Evolutionary conservation across 2,113 vertebrate species (phyloP).

Genomic region (Epinephelus lanceolatus): DNA sequence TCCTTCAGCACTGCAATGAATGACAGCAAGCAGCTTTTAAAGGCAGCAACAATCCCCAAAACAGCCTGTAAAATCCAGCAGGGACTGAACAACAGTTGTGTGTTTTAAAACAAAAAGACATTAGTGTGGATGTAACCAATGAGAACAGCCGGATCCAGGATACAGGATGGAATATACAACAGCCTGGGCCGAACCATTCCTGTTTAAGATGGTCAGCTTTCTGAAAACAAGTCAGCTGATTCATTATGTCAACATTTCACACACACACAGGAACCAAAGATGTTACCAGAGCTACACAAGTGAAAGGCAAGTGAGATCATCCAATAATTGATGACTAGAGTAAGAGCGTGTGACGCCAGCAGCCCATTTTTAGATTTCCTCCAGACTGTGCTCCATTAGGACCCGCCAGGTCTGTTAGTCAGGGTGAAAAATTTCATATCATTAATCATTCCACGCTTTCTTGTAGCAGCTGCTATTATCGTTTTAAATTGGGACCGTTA

Average conservation of each 20-base stretch:
- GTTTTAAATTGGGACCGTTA: background rate
- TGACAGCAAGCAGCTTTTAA: too few relatives aligned
- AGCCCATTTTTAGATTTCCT: slow-evolving; percentile 12
- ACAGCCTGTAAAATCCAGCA: too few relatives aligned
- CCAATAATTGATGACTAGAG: slow-evolving; percentile 14
- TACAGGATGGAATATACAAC: background rate
- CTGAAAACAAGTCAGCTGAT: slow-evolving; percentile 3
- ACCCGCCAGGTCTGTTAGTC: slow-evolving; percentile 16
- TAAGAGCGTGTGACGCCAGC: background rate
- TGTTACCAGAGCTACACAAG: background rate
- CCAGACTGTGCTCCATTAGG: slow-evolving; percentile 7
- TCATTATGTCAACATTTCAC: background rate
- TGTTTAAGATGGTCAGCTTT: background rate
- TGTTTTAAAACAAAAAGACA: too few relatives aligned
- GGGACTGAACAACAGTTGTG: too few relatives aligned
- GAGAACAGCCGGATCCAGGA: background rate
- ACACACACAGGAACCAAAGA: background rate
- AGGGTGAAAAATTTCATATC: background rate
- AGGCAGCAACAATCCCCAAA: too few relatives aligned
- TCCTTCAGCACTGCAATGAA: too few relatives aligned
- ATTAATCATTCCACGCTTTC: slow-evolving; percentile 6
- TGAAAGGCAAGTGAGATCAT: background rate
- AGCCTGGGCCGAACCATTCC: background rate
- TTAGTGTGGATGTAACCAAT: background rate
- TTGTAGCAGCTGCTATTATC: background rate